phyloP scores from a whole-genome alignment of 2,888 invertebrate species.

The Macaria notata region DNA sequence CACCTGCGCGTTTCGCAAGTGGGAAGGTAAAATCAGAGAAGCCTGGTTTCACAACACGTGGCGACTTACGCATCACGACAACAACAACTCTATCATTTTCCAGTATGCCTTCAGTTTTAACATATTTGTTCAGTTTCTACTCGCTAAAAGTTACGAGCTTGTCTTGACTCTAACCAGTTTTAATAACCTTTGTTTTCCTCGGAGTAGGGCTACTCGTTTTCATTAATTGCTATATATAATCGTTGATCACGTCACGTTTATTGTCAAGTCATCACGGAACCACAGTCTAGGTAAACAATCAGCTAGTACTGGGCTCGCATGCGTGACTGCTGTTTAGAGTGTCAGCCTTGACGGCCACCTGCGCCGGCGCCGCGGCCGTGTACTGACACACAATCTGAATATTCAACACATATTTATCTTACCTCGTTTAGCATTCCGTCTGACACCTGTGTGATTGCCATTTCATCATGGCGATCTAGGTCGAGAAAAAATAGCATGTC shows the following conservation, averaged over 20 bases:
- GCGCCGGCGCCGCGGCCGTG: conserved; percentile 84
- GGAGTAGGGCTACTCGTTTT: no score
- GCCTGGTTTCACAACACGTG: conserved; percentile 75
- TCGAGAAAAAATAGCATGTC: conserved; percentile 20
- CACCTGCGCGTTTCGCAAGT: conserved; percentile 84
- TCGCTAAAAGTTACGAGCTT: no score
- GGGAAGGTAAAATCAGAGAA: conserved; percentile 80
- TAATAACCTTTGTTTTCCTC: no score
- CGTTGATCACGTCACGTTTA: not conserved
- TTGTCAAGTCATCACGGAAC: conserved; percentile 13
- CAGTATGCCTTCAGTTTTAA: no score
- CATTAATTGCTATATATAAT: not conserved
- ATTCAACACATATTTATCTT: conserved; percentile 78
- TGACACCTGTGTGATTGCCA: conserved; percentile 72
- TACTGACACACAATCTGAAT: conserved; percentile 80
- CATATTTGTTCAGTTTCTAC: no score
- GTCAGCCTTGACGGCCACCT: conserved; percentile 84
- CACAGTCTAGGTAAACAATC: conserved; percentile 30
- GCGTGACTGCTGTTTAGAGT: conserved; percentile 82
- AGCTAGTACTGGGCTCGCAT: conserved; percentile 71
- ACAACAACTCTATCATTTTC: conserved; percentile 19
- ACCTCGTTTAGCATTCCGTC: conserved; percentile 71
- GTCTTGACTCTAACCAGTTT: no score
- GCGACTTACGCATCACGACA: conserved; percentile 53
- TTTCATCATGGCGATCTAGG: conserved; percentile 46